A percentile compares a stretch with the other conserved stretches of the same genome.
These are phyloP conservation scores for Lasioglossum oenotherae DNA, from an alignment of 2,888 invertebrate species.

Conservation along the genomic window DNA sequence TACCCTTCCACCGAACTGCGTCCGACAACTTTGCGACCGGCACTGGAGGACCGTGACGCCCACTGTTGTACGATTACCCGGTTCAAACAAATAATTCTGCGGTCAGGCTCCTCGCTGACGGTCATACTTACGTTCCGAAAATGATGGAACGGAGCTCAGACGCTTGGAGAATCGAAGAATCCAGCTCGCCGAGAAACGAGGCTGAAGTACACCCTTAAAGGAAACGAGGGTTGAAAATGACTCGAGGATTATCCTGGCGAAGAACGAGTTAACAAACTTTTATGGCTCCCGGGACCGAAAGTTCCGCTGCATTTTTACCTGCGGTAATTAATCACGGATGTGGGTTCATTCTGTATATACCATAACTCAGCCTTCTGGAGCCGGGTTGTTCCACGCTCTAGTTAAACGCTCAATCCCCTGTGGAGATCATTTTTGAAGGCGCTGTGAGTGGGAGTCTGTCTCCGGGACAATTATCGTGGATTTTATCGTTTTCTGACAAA, in stretches of 20 bases:
- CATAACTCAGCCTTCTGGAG: not conserved
- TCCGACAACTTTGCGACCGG: slow-evolving; percentile 16
- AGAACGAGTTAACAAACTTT: slow-evolving; percentile 8
- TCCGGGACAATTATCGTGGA: not conserved
- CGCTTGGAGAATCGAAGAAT: not conserved
- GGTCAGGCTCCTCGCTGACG: not conserved
- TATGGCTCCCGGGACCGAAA: not conserved
- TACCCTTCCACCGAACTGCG: not conserved
- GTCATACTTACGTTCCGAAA: not conserved
- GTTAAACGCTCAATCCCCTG: not conserved
- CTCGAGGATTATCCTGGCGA: slow-evolving; percentile 8
- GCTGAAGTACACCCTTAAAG: not conserved
- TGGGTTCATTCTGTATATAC: slow-evolving; percentile 1
- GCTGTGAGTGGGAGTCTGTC: not conserved
- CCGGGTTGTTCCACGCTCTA: not conserved
- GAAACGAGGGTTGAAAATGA: slow-evolving; percentile 14
- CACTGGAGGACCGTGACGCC: not conserved
- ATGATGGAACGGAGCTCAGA: not conserved
- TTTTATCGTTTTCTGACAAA: not conserved
- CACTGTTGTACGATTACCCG: not conserved
- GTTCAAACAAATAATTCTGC: slow-evolving; percentile 13
- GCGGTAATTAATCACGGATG: slow-evolving; percentile 6
- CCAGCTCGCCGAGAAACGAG: not conserved
- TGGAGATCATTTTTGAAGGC: not conserved
- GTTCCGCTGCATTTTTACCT: slow-evolving; percentile 7